These are phyloP conservation scores for Eurytoma adleriae DNA, from an alignment of 2,888 invertebrate genomes.

Conservation along the genomic window DNA sequence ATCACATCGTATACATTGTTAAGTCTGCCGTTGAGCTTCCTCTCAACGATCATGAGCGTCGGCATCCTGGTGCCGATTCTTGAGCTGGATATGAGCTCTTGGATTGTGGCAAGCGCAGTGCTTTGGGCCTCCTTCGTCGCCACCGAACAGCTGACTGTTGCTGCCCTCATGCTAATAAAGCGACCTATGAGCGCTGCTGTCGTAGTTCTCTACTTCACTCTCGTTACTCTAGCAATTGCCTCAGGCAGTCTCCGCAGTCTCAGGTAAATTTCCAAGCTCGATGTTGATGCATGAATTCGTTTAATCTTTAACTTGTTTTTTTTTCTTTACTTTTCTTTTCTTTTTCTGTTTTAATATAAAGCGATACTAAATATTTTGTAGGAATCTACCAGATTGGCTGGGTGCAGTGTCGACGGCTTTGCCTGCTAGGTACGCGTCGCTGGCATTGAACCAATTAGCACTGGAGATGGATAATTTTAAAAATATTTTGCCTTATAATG, in stretches of 20 bases:
- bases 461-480: constrained; percentile 66
- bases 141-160: constrained; percentile 90
- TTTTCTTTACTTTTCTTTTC: too few species aligned
- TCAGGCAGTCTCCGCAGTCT: constrained; percentile 71
- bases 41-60: constrained; percentile 84
- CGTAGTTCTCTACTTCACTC: constrained; percentile 86
- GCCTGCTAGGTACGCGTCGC: constrained; percentile 72
- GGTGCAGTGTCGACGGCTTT: constrained; percentile 69
- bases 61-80: constrained; percentile 83
- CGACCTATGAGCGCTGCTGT: constrained; percentile 87
- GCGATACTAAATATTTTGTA: constrained; percentile 48
- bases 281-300: too few species aligned
- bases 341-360: too few species aligned
- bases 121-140: constrained; percentile 92
- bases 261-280: constrained; percentile 22
- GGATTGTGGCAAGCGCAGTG: constrained; percentile 74
- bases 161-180: constrained; percentile 88
- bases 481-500: constrained; percentile 76
- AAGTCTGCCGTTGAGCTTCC: constrained; percentile 88
- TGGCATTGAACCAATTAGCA: constrained; percentile 71
- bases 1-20: constrained; percentile 88
- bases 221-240: constrained; percentile 78
- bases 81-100: constrained; percentile 67
- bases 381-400: constrained; percentile 71
- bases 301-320: too few species aligned